Evolutionary conservation across 2,113 vertebrate species (phyloP), one percentile per base, ranked within the genome.

Genomic region (Pogona vitticeps): DNA sequence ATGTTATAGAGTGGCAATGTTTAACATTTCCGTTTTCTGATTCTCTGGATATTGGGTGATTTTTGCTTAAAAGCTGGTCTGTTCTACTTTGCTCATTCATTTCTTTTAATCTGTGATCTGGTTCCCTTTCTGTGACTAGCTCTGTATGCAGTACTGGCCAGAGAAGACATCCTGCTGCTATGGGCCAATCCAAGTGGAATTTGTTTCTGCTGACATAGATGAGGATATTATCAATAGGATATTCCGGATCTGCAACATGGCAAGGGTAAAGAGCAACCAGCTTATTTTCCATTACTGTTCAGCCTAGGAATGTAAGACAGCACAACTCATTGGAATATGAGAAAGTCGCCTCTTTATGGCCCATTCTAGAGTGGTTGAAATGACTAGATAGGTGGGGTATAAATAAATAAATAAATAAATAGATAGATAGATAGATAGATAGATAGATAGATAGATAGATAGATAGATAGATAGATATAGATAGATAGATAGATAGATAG

Each of bases 161-260:
- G 98, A 99, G 95, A 99, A 99, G 93, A 98, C 97, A 0, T 98
- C 98, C 0, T 98, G 98, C 65, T 99, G 98, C 88, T 99, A 99
- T 0, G 98, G 98, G 1, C 98, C 98, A 1, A 98, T 99, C 92
- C 98, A 99, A 76, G 98, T 99, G 59, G 98, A 99, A 94, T 99
- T 99, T 86, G 98, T 99, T 90, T 99, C 98, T 0, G 98, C 98
- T 20, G 98, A 99, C 94, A 99, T 99, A 0, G 98, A 99, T 2
- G 98, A 99, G 61, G 98, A 99, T 92, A 98, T 98, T 95, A 99
- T 99, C 95, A 98, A 98, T 94, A 96, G 98, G 75, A 98, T 99
- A 97, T 99, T 99, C 95, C 98, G 98, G 92, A 99, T 99, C 96
- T 99, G 98, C 94, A 99, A 99, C 95, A 99, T 99, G 98, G 98